Percentiles rank a stretch among this genome's conserved stretches.
These are phyloP conservation scores for Drosophila pseudoananassae DNA, from an alignment of 1,140 invertebrate species.

Conservation along the genomic window DNA sequence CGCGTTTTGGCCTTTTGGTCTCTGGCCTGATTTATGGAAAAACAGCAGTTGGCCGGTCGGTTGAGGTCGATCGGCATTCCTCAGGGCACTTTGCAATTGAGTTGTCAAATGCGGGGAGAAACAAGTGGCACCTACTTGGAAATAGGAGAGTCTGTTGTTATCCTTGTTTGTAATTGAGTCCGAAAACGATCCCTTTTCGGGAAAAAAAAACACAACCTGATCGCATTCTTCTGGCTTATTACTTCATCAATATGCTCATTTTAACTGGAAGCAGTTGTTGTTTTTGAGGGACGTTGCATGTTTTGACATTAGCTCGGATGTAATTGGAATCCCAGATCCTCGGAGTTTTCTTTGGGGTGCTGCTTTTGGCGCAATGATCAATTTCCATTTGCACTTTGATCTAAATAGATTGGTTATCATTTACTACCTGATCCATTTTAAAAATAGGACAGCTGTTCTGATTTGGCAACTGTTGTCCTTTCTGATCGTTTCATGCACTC, in stretches of 20 bases:
- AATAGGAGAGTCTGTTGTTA: conserved; percentile 13
- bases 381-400: conserved; percentile 39
- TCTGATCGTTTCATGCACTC: not conserved
- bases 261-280: conserved; percentile 61
- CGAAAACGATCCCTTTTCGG: conserved; percentile 6
- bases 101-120: conserved; percentile 58
- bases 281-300: conserved; percentile 36
- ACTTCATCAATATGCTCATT: conserved; percentile 74
- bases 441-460: conserved; percentile 26
- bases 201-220: conserved; percentile 7
- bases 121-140: conserved; percentile 52
- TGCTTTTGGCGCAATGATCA: conserved; percentile 52
- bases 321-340: conserved; percentile 55
- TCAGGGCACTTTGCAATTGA: conserved; percentile 71
- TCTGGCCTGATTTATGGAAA: conserved; percentile 60
- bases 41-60: conserved; percentile 67
- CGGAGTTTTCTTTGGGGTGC: conserved; percentile 35
- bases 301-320: conserved; percentile 70
- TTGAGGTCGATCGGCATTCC: conserved; percentile 8
- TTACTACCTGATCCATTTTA: conserved; percentile 46
- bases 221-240: conserved; percentile 53
- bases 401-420: conserved; percentile 19
- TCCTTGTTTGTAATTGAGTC: conserved; percentile 11
- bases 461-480: conserved; percentile 48
- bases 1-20: not conserved